Evolutionary conservation across 2,113 vertebrate species (phyloP), one percentile per base, ranked within the genome.

Genomic region (Dasyurus viverrinus): DNA sequence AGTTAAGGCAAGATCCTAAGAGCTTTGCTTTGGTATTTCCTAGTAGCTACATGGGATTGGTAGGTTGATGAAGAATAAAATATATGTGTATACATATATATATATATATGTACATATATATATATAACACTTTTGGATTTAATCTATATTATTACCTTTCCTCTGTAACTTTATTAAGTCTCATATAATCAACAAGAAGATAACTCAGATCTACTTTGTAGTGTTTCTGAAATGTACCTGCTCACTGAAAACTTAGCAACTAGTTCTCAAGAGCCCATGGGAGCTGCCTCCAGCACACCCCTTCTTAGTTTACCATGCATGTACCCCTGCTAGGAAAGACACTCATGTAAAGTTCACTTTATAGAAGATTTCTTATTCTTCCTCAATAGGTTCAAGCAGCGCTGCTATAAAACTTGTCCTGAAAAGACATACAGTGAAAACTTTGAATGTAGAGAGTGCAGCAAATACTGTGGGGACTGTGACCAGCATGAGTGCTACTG

Each of bases 391-490:
- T 99, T 99, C 93, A 98, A 97, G 57, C 57, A 97, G 0, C 98
- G 25, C 26, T 99, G 99, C 92, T 98, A 99, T 92, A 98, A 96
- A 97, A 97, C 94, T 53, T 99, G 99, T 91, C 99, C 99, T 8
- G 98, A 99, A 94, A 97, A 98, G 57, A 99, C 99, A n/a, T 99
- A 98, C 96, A 95, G 48, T n/a, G 98, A 98, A 53, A 96, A 98
- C 12, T 98, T 97, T 96, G 94, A 91, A 48, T 99, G 99, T 95
- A 94, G 57, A 93, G 96, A 98, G 0, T 99, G 99, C 92, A 97
- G 98, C 1, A 95, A 98, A 36, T 97, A 96, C 60, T 99, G 99
- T 54, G 92, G 92, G 2, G 98, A 94, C 98, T 99, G 99, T 96
- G 98, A 99, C 95, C 96, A 98, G 57, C 93, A 97, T 0, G 98